Evolutionary conservation across 2,797 vertebrate genomes (phyloP).

Genomic region (Dromococcyx pavoninus): DNA sequence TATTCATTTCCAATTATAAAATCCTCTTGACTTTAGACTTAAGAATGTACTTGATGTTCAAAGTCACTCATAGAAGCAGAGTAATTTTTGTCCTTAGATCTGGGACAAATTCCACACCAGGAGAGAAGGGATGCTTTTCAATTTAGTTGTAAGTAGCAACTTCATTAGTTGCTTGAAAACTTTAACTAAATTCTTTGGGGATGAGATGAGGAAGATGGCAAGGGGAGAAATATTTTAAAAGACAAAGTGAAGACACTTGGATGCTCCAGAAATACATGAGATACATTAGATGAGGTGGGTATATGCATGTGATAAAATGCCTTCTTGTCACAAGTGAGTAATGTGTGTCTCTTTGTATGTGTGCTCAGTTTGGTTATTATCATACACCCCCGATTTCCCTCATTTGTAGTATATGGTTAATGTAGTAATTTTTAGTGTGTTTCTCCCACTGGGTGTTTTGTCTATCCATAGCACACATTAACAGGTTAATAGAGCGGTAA

Average conservation of each 20-base stretch:
- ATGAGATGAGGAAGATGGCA: not conserved
- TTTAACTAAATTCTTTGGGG: not conserved
- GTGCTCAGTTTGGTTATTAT: not conserved
- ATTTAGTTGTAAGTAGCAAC: not conserved
- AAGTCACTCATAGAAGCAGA: not conserved
- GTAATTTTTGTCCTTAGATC: slow-evolving; percentile 8
- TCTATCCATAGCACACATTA: not conserved
- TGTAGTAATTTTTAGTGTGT: not conserved
- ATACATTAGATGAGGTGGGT: not conserved
- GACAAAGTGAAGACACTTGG: not conserved
- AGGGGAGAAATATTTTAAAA: not conserved
- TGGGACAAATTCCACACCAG: not conserved
- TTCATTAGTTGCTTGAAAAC: not conserved
- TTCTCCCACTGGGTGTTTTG: not conserved
- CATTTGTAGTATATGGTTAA: not conserved
- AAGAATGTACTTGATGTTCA: slow-evolving; percentile 34
- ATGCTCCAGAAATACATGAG: not conserved
- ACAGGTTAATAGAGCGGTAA: not conserved
- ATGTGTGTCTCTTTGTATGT: not conserved
- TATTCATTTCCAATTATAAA: slow-evolving; percentile 31
- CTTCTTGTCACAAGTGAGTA: not conserved
- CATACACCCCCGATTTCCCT: not conserved
- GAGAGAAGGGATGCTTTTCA: not conserved
- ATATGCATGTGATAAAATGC: not conserved
- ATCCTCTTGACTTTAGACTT: slow-evolving; percentile 54